phyloP scores from a whole-genome alignment of 2,113 vertebrate species.

The Anguilla japonica region DNA sequence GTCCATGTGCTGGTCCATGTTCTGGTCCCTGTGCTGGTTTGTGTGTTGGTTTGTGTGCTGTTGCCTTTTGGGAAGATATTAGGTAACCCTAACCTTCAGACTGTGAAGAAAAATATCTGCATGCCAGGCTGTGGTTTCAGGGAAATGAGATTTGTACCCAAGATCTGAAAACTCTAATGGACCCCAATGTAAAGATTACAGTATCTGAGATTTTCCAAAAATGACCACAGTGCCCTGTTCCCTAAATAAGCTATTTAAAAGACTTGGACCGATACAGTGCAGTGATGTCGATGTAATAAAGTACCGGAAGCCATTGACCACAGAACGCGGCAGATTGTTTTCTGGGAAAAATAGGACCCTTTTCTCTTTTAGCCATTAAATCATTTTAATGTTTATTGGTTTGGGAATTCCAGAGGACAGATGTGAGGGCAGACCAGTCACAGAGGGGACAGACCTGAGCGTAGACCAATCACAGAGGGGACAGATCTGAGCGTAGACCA shows the following conservation, averaged over 20 bases:
- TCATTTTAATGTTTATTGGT: background rate
- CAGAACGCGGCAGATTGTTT: background rate
- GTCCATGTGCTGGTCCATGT: too few relatives aligned
- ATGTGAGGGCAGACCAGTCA: background rate
- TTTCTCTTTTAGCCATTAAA: background rate
- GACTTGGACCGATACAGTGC: background rate
- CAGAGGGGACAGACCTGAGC: background rate
- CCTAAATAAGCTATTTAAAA: background rate
- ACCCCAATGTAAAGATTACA: background rate
- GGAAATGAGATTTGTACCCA: background rate
- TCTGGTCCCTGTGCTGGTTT: background rate
- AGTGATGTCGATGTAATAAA: background rate
- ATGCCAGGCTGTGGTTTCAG: background rate
- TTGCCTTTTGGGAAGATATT: background rate
- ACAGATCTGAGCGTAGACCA: background rate
- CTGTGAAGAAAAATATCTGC: background rate
- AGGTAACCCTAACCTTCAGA: background rate
- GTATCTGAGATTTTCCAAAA: background rate
- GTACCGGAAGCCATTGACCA: background rate
- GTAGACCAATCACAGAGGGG: background rate
- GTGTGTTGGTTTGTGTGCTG: background rate
- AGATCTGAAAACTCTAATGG: background rate
- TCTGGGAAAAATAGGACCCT: background rate
- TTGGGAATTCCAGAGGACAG: background rate
- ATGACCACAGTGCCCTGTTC: background rate